Conservation (phyloP, 1,140 invertebrate genomes). For the Radopholus similis region DNA sequence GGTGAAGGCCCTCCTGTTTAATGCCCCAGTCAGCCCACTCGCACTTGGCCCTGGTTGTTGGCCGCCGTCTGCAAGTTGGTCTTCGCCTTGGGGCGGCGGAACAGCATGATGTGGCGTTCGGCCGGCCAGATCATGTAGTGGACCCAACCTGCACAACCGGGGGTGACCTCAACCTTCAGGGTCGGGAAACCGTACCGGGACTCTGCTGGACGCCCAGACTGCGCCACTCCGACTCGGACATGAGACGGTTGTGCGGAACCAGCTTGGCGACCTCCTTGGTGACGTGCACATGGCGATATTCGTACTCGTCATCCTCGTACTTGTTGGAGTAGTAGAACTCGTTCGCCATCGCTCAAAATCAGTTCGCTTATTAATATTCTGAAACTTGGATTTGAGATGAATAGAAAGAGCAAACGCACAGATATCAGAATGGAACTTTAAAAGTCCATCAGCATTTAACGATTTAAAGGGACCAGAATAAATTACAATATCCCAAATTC, state of each 20-base stretch:
- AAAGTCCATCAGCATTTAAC: not conserved
- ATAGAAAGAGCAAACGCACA: not conserved
- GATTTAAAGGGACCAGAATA: not conserved
- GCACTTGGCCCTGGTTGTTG: not conserved
- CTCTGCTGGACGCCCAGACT: conserved; percentile 84
- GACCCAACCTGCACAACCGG: conserved; percentile 78
- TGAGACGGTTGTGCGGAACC: conserved; percentile 82
- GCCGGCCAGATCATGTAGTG: conserved; percentile 93
- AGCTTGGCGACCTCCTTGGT: conserved; percentile 78
- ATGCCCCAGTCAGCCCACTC: not conserved
- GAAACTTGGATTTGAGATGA: not conserved
- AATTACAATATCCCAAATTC: not conserved
- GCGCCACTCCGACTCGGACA: conserved; percentile 91
- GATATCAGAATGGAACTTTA: not conserved
- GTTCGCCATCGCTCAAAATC: conserved; percentile 19
- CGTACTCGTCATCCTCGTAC: conserved; percentile 77
- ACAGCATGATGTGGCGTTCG: conserved; percentile 61
- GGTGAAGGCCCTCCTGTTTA: too few relatives aligned
- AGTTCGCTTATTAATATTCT: not conserved
- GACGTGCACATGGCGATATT: conserved; percentile 77
- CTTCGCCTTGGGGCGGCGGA: conserved; percentile 43
- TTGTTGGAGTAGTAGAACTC: conserved; percentile 74
- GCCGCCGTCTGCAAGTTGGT: not conserved
- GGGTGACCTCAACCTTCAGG: not conserved
- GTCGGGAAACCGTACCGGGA: conserved; percentile 8